These are phyloP conservation scores for Harpegnathos saltator DNA, from an alignment of 1,140 invertebrate genomes.

Conservation along the genomic window DNA sequence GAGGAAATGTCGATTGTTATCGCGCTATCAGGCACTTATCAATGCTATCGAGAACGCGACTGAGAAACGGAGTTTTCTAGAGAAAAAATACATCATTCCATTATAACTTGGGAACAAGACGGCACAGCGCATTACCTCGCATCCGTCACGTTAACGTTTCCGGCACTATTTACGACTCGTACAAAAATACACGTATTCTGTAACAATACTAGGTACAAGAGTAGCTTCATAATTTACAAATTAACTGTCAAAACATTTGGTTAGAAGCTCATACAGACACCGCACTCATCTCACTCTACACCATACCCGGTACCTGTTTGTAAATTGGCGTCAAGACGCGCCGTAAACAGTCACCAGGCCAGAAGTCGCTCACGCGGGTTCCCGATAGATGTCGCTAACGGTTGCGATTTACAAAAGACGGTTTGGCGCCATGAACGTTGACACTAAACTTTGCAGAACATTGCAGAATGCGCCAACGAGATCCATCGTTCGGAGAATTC, in stretches of 20 bases:
- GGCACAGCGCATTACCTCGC: constrained; percentile 59
- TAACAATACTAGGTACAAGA: constrained; percentile 79
- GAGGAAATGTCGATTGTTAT: not conserved
- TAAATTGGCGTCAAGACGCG: constrained; percentile 54
- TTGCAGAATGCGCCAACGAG: no score
- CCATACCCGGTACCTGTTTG: constrained; percentile 77
- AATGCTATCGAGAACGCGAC: not conserved
- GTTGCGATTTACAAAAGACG: not conserved
- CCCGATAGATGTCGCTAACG: not conserved
- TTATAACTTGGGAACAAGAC: constrained; percentile 42
- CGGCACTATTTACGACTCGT: constrained; percentile 63
- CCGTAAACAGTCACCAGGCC: not conserved
- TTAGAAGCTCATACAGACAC: constrained; percentile 53
- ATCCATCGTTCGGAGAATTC: no score
- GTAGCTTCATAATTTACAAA: constrained; percentile 80
- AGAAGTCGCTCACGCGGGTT: not conserved
- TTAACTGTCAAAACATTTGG: constrained; percentile 77
- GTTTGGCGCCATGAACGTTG: no score
- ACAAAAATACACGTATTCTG: constrained; percentile 78
- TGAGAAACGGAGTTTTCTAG: not conserved
- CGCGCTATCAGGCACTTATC: not conserved
- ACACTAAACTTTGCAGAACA: no score
- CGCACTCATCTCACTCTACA: constrained; percentile 72
- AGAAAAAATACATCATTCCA: constrained; percentile 31
- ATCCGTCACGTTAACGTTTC: constrained; percentile 63